Percentiles rank a stretch among this genome's conserved stretches.
Conservation (phyloP, 2,888 invertebrate genomes). For the Megaustenia siamemsis region DNA sequence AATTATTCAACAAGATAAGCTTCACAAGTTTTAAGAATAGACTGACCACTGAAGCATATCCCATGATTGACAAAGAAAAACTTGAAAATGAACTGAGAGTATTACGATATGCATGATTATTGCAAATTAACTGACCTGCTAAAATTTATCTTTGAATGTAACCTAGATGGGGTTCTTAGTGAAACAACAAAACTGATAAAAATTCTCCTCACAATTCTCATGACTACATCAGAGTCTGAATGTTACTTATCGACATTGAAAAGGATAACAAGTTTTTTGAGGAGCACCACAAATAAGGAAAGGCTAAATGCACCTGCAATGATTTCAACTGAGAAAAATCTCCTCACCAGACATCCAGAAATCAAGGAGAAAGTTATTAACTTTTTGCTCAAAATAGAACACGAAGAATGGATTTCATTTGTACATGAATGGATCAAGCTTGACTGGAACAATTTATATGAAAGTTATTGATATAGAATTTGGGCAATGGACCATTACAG, state of each 20-base stretch:
- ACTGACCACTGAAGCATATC: not conserved
- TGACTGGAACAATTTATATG: too few relatives aligned
- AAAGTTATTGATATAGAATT: too few relatives aligned
- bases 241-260: not conserved
- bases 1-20: not conserved
- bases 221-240: not conserved
- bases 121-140: not conserved
- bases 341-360: too few relatives aligned
- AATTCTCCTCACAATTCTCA: not conserved
- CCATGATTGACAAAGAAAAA: too few relatives aligned
- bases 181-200: not conserved
- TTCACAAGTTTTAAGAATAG: not conserved
- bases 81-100: too few relatives aligned
- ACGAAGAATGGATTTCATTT: too few relatives aligned
- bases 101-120: not conserved
- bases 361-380: too few relatives aligned
- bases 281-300: not conserved
- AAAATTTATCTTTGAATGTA: not conserved
- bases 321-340: not conserved
- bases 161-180: not conserved
- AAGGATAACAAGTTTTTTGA: not conserved
- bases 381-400: too few relatives aligned
- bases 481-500: too few relatives aligned
- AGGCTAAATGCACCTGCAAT: not conserved
- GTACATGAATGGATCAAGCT: too few relatives aligned